phyloP scores from a whole-genome alignment of 2,113 vertebrate genomes.

The Leptocoma aspasia region DNA sequence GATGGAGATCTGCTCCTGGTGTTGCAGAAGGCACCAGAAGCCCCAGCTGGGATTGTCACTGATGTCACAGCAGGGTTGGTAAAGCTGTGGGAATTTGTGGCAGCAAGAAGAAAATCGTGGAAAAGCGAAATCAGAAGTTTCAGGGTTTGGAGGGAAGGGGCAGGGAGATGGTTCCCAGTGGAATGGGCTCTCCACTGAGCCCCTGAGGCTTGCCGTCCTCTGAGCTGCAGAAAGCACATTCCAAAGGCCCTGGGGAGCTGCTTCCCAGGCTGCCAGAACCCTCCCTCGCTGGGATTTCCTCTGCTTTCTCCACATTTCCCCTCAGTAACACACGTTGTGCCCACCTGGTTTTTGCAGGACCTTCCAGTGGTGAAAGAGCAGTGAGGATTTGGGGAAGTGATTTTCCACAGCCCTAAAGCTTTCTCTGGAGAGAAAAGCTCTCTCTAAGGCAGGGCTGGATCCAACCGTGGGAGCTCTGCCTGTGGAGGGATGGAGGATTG shows the following conservation, averaged over 20 bases:
- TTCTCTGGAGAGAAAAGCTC: neutral
- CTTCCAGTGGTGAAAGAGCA: neutral
- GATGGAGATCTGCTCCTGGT: neutral
- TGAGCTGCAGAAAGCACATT: neutral
- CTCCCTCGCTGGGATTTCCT: neutral
- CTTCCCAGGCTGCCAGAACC: neutral
- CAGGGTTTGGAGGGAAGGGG: neutral
- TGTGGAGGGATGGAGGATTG: neutral
- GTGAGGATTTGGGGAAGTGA: neutral
- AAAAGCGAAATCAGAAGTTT: neutral
- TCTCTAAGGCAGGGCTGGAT: neutral
- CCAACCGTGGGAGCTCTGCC: neutral
- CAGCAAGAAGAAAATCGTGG: rapidly evolving
- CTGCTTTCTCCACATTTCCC: rapidly evolving
- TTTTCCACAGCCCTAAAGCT: neutral
- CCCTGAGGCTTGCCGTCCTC: neutral
- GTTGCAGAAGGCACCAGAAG: neutral
- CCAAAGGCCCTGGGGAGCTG: neutral
- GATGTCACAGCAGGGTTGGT: neutral
- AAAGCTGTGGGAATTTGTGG: neutral
- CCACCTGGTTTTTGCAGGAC: neutral
- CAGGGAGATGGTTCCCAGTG: neutral
- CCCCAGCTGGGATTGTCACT: neutral
- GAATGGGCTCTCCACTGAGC: neutral
- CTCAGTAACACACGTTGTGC: rapidly evolving